Evolutionary conservation across 2,797 vertebrate species (phyloP).

Genomic region (Chrysocyon brachyurus): DNA sequence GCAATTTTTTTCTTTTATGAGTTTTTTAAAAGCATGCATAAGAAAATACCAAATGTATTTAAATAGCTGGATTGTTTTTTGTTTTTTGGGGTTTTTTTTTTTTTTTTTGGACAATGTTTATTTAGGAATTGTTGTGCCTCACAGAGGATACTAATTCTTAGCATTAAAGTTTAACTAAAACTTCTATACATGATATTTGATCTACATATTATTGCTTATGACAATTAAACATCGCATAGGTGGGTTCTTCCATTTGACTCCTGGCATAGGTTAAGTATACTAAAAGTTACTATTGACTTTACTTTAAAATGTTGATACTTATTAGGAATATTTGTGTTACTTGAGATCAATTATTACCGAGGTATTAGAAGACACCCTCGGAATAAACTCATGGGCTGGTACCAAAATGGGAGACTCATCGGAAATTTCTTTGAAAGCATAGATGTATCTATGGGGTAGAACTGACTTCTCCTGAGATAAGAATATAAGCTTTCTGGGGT

Average conservation of each 20-base stretch:
- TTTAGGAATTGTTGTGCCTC: not conserved
- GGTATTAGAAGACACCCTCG: not conserved
- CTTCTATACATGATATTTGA: not conserved
- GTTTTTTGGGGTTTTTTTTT: not conserved
- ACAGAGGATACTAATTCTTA: not conserved
- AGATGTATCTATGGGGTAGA: not conserved
- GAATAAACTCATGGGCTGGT: not conserved
- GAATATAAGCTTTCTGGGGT: not conserved
- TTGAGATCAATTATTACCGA: not conserved
- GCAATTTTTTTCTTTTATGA: not conserved
- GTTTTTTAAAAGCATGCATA: not conserved
- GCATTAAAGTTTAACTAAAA: not conserved
- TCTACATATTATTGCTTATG: not conserved
- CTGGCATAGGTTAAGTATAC: not conserved
- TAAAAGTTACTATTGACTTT: not conserved
- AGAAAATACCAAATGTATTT: not conserved
- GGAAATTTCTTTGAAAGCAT: not conserved
- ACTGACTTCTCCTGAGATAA: not conserved
- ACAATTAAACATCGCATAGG: not conserved
- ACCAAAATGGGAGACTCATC: not conserved
- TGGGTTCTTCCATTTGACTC: not conserved
- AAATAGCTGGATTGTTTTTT: not conserved
- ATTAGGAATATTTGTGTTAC: not conserved
- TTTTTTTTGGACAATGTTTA: too few relatives aligned
- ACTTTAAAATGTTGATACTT: not conserved